Evolutionary conservation across 2,888 invertebrate species (phyloP).

Genomic region (Eilema griseolum): DNA sequence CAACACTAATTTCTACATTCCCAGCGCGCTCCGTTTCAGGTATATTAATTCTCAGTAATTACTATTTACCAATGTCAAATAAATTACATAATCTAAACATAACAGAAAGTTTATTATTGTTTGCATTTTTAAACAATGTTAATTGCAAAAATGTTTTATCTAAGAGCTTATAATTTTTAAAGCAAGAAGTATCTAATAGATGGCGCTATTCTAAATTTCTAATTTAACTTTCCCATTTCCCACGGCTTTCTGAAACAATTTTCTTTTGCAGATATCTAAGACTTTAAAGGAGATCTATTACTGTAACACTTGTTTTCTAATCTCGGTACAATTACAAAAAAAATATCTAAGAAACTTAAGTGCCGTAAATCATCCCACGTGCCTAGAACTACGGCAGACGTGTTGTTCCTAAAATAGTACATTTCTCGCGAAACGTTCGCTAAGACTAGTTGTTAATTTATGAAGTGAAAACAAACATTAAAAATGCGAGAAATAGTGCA

Average conservation of each 20-base stretch:
- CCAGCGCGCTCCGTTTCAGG: slow-evolving; percentile 16
- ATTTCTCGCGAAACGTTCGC: slow-evolving; percentile 36
- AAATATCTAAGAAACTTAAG: slow-evolving; percentile 20
- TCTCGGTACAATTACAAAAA: slow-evolving; percentile 17
- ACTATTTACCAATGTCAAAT: not conserved
- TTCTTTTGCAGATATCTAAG: slow-evolving; percentile 40
- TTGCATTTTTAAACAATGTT: not conserved
- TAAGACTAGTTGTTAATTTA: slow-evolving; percentile 45
- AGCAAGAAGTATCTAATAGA: slow-evolving; percentile 22
- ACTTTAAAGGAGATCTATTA: slow-evolving; percentile 23
- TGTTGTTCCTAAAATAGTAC: slow-evolving; percentile 59
- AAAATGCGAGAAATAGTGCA: slow-evolving; percentile 97
- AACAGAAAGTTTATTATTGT: not conserved
- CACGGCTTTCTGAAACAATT: slow-evolving; percentile 37
- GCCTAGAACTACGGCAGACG: slow-evolving; percentile 39
- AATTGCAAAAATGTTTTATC: not conserved
- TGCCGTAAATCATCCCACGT: slow-evolving; percentile 46
- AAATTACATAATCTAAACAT: not conserved
- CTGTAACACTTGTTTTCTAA: slow-evolving; percentile 10
- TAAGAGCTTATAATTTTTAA: not conserved
- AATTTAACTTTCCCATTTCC: slow-evolving; percentile 35
- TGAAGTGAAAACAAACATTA: slow-evolving; percentile 48
- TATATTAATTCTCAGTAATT: not conserved
- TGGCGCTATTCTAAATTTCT: slow-evolving; percentile 28
- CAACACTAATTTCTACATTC: too few relatives aligned